Evolutionary conservation across 2,888 invertebrate genomes (phyloP).

Genomic region (Noctuana brunneofusca): DNA sequence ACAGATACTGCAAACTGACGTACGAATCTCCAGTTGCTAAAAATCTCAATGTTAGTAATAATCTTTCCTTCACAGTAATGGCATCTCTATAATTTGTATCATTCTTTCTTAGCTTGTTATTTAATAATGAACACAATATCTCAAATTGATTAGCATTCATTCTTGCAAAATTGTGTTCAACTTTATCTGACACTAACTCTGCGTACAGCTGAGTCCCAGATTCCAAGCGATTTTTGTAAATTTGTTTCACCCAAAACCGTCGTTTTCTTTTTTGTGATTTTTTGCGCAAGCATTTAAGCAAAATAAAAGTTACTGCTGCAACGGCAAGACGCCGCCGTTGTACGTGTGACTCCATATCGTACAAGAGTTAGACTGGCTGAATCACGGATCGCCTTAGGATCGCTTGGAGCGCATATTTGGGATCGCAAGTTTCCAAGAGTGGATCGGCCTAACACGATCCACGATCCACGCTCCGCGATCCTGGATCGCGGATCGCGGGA

Average conservation of each 20-base stretch:
- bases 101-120: slow-evolving; percentile 37
- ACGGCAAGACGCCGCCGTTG: slow-evolving; percentile 41
- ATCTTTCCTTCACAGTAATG: slow-evolving; percentile 42
- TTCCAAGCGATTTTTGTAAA: slow-evolving; percentile 37
- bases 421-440: slow-evolving; percentile 37
- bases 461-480: slow-evolving; percentile 32
- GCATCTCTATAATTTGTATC: slow-evolving; percentile 42
- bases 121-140: slow-evolving; percentile 41
- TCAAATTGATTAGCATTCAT: slow-evolving; percentile 41
- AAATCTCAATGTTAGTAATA: slow-evolving; percentile 29
- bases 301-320: slow-evolving; percentile 41
- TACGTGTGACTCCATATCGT: slow-evolving; percentile 42
- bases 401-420: slow-evolving; percentile 36
- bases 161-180: slow-evolving; percentile 42
- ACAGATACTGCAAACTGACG: slow-evolving; percentile 40
- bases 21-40: slow-evolving; percentile 43
- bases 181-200: slow-evolving; percentile 39
- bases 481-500: not conserved
- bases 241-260: slow-evolving; percentile 38
- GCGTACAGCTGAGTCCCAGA: slow-evolving; percentile 29
- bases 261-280: slow-evolving; percentile 31
- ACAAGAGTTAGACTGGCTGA: slow-evolving; percentile 38
- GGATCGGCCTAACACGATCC: slow-evolving; percentile 38
- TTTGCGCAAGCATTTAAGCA: slow-evolving; percentile 39
- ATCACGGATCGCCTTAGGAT: slow-evolving; percentile 38